Base-by-base conservation (phyloP, 2,888 invertebrate genomes). In the Pseudococcus viburni region DNA sequence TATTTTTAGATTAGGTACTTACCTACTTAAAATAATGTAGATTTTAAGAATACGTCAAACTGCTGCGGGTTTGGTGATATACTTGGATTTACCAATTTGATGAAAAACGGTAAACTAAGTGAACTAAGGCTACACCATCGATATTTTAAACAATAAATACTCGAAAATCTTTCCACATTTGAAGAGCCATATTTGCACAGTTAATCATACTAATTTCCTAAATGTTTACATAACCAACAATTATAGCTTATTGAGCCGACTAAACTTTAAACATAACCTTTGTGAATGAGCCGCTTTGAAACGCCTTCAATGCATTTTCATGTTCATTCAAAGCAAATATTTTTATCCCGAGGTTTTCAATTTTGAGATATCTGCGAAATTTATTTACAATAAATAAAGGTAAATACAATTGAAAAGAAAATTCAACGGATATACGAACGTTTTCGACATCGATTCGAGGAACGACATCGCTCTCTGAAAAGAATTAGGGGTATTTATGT, bases 241-340 rank as follows among this genome's bases (percentile, higher is more conserved):
- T 33, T 33, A n/a, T n/a, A 33, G 26, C 26, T 3, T 33, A 33
- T 33, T 33, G 26, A 33, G 26, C 26, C 26, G 26, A 51, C 33
- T 33, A 33, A 73, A 73, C 6, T 46, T 39, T 46, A 22, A 86
- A 86, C 17, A 73, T n/a, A 19, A 87, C 51, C 33, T 87, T 87
- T n/a, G 87, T 87, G 33, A 48, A 87, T 15, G 42, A 51, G 51
- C 87, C 46, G n/a, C 55, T 33, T 12, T 55, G 51, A 39, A 86
- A 73, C 17, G 77, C 87, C 39, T 77, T n/a, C 51, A 87, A 80
- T 9, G 80, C 87, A 77, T 77, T 19, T 80, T 87, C 51, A 51
- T 80, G 77, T 15, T 87, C 80, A 26, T n/a, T n/a, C 15, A 87
- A 48, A 17, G 51, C 12, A n/a, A 87, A 87, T 11, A 19, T 77